Conservation (phyloP, 2,888 invertebrate genomes). For the Yponomeuta evonymella region DNA sequence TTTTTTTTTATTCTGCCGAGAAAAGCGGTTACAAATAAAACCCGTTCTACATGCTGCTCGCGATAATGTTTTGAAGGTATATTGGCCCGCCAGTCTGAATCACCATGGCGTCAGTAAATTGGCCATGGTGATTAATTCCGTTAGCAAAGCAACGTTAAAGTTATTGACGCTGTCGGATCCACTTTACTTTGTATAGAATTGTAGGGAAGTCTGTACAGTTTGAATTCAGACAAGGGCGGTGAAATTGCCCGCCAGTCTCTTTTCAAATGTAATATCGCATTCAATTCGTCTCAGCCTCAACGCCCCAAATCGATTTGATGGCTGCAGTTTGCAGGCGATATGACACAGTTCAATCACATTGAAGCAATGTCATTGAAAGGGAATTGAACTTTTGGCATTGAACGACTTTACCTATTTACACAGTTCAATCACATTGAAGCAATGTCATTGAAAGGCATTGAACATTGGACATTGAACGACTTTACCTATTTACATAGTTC, state of each 20-base stretch:
- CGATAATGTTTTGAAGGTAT: too few relatives aligned
- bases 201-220: not conserved
- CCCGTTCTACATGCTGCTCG: not conserved
- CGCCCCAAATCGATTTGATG: not conserved
- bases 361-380: too few relatives aligned
- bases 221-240: not conserved
- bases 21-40: slow-evolving; percentile 19
- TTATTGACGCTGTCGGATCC: not conserved
- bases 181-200: not conserved
- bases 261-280: not conserved
- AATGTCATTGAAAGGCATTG: too few relatives aligned
- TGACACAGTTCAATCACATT: too few relatives aligned
- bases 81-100: too few relatives aligned
- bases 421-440: too few relatives aligned
- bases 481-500: too few relatives aligned
- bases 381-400: too few relatives aligned
- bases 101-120: not conserved
- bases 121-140: not conserved
- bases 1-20: not conserved
- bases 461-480: too few relatives aligned
- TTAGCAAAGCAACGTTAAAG: not conserved
- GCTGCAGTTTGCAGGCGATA: not conserved
- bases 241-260: not conserved
- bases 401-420: too few relatives aligned
- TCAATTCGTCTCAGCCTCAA: not conserved